Percentiles rank a stretch among this genome's conserved stretches.
These are phyloP conservation scores for Dolomedes plantarius DNA, from an alignment of 2,888 invertebrate genomes.

Conservation along the genomic window DNA sequence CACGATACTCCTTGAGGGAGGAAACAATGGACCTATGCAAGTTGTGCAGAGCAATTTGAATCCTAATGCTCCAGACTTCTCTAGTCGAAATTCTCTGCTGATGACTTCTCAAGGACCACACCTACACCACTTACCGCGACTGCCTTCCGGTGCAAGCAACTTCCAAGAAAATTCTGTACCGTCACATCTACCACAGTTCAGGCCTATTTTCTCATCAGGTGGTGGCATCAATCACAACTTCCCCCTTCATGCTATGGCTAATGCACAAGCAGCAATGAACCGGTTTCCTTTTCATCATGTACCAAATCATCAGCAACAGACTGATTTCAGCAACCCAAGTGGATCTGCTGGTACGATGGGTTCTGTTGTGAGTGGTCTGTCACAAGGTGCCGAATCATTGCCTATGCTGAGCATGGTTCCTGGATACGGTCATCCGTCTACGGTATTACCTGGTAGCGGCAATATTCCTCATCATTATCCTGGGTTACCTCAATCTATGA, in stretches of 20 bases:
- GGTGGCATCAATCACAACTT: constrained; percentile 47
- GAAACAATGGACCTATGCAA: constrained; percentile 48
- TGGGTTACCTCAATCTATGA: constrained; percentile 55
- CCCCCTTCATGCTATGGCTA: constrained; percentile 49
- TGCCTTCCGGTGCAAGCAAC: constrained; percentile 55
- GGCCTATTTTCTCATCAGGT: constrained; percentile 55
- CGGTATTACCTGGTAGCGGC: constrained; percentile 41
- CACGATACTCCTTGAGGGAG: constrained; percentile 52
- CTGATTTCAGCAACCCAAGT: constrained; percentile 50
- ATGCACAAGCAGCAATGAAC: constrained; percentile 31
- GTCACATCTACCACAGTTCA: constrained; percentile 49
- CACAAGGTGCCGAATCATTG: constrained; percentile 50
- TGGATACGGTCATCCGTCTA: constrained; percentile 46
- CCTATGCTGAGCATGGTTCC: constrained; percentile 61
- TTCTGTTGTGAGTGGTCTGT: constrained; percentile 38
- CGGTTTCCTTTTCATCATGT: constrained; percentile 55
- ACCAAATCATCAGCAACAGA: constrained; percentile 60
- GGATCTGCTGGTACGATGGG: constrained; percentile 37
- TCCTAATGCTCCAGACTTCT: constrained; percentile 88
- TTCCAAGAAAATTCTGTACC: constrained; percentile 60
- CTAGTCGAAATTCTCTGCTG: constrained; percentile 78
- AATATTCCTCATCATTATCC: constrained; percentile 62
- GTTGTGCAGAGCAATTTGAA: constrained; percentile 81
- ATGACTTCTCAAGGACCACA: constrained; percentile 70
- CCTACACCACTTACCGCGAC: constrained; percentile 55